These are phyloP conservation scores for Hyles vespertilio DNA, from an alignment of 1,140 invertebrate genomes.

Conservation along the genomic window DNA sequence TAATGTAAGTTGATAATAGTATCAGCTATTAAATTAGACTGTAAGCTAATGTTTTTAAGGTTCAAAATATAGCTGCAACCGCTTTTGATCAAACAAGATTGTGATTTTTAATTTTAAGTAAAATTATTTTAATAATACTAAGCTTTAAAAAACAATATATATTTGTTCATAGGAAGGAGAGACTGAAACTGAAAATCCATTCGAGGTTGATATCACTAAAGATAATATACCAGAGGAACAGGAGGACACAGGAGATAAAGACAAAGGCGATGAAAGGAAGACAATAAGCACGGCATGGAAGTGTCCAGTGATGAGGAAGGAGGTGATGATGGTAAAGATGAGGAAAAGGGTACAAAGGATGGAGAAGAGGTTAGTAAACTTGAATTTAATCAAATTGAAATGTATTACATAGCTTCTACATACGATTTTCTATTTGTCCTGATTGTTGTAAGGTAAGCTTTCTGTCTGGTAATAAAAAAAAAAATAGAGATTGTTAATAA, in stretches of 20 bases:
- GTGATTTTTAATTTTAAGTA: too few relatives aligned
- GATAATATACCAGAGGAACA: slow-evolving; percentile 69
- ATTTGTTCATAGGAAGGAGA: slow-evolving; percentile 68
- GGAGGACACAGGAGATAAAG: slow-evolving; percentile 34
- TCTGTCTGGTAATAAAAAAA: too few relatives aligned
- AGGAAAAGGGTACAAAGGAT: slow-evolving; percentile 24
- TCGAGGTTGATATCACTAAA: slow-evolving; percentile 89
- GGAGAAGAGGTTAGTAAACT: slow-evolving; percentile 35
- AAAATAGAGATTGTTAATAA: too few relatives aligned
- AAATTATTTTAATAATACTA: too few relatives aligned
- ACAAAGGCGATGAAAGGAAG: slow-evolving; percentile 55
- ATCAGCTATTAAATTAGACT: neutral
- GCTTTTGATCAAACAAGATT: too few relatives aligned
- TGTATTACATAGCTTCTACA: too few relatives aligned
- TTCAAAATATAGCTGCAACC: too few relatives aligned
- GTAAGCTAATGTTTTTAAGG: neutral
- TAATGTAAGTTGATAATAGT: slow-evolving; percentile 49
- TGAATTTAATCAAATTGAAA: too few relatives aligned
- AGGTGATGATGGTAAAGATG: slow-evolving; percentile 51
- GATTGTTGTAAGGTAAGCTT: too few relatives aligned
- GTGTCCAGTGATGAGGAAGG: slow-evolving; percentile 71
- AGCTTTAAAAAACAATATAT: too few relatives aligned
- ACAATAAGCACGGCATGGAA: slow-evolving; percentile 69
- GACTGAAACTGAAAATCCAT: slow-evolving; percentile 85
- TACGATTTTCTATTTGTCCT: too few relatives aligned